Conservation (phyloP, 2,888 invertebrate genomes). For the Plusia festucae region DNA sequence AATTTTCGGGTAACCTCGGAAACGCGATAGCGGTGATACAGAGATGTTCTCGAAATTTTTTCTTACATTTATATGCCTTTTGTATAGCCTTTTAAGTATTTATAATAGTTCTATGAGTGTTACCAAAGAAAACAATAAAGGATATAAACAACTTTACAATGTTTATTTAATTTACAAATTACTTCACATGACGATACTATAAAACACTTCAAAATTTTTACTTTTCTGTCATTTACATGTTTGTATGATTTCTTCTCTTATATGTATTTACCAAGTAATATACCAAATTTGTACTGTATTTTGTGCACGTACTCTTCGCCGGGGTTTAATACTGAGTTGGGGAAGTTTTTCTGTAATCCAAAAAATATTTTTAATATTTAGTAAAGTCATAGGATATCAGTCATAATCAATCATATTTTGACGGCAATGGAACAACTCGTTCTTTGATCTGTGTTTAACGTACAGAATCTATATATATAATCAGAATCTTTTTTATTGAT, state of each 20-base stretch:
- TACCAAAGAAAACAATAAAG: not conserved
- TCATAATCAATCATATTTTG: no score
- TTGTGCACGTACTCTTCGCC: slow-evolving; percentile 92
- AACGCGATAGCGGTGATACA: no score
- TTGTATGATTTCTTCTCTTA: slow-evolving; percentile 49
- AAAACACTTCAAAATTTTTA: slow-evolving; percentile 6
- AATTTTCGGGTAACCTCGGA: no score
- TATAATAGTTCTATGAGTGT: not conserved
- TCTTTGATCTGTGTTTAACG: no score
- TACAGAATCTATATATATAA: no score
- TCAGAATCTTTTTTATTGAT: no score
- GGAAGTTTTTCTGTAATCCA: slow-evolving; percentile 92
- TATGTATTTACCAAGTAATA: slow-evolving; percentile 81
- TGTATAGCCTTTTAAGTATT: no score
- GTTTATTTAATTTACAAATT: slow-evolving; percentile 41
- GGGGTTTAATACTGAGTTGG: slow-evolving; percentile 92
- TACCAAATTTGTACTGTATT: slow-evolving; percentile 93
- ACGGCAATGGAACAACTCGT: no score
- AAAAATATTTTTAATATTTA: no score
- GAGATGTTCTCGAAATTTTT: no score
- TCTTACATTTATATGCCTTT: no score
- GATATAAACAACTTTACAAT: slow-evolving; percentile 15
- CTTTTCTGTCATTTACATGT: not conserved
- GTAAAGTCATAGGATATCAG: no score
- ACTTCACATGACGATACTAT: slow-evolving; percentile 19